Base-by-base conservation (phyloP, 1,140 invertebrate genomes). In the Diabrotica undecimpunctata region DNA sequence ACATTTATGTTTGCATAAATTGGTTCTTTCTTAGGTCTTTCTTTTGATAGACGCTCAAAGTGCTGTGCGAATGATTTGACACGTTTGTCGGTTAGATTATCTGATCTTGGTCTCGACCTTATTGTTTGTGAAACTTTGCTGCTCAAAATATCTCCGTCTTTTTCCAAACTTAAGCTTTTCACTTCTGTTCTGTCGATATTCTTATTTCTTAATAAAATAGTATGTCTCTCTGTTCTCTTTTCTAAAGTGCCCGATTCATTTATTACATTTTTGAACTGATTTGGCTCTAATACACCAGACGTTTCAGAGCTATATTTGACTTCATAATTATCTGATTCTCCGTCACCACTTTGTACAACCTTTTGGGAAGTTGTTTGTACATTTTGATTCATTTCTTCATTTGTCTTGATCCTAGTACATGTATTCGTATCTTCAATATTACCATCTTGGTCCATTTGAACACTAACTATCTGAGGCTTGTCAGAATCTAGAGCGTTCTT, bases 1-100 rank as follows among this genome's bases (percentile, higher is more conserved):
- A 46, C 14, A 7, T 37, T 38, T 25, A 50, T 35, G 46, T 66
- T 70, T 9, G 68, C 10, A 39, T 72, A 72, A n/a, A 72, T 68
- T 5, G 72, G 66, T 50, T 70, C 66, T 5, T 41, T 53, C 37
- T 53, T 64, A 0, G 51, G 12, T 61, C 50, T 58, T 55, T 65
- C 55, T n/a, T 51, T 37, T 37, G 63, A 53, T 5, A 52, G 46
- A 9, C 37, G 25, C 38, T 65, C 57, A 25, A 65, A 65, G 46
- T 51, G 63, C 39, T 65, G 50, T 37, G 63, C 55, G 13, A 52
- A 53, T 56, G 53, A 57, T 54, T 60, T 60, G 39, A 60, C 58
- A 7, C 11, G n/a, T 50, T 51, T 60, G 41, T 46, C 41, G 41
- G 8, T 46, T 46, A 25, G 25, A 25, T 25, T 25, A 25, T 25